Conservation (phyloP, 2,113 vertebrate species). For the Alaudala cheleensis region DNA sequence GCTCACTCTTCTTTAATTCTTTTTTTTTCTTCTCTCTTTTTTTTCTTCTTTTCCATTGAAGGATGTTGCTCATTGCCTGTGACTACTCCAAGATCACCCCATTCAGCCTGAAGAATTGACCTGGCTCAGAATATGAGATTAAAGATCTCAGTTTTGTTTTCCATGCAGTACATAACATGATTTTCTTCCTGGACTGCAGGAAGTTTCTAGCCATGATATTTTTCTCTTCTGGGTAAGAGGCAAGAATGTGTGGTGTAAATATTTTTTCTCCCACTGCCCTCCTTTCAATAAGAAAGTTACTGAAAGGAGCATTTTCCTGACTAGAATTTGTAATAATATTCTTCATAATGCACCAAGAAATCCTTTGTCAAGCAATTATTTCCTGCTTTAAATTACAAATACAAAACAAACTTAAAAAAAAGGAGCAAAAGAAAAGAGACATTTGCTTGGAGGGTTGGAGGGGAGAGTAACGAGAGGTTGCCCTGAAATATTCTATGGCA, state of each 20-base stretch:
- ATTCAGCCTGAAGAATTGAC: neutral
- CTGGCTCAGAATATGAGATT: neutral
- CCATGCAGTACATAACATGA: neutral
- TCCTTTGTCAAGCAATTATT: neutral
- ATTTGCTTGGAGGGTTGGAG: neutral
- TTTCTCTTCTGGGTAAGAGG: neutral
- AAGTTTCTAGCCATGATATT: neutral
- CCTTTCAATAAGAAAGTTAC: neutral
- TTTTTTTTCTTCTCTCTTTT: neutral
- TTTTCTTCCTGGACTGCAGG: neutral
- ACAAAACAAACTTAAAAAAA: neutral
- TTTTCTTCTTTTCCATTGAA: neutral
- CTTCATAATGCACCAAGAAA: neutral
- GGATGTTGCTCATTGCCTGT: neutral
- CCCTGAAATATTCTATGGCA: neutral
- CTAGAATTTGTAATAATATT: neutral
- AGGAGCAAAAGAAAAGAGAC: neutral
- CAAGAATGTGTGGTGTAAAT: neutral
- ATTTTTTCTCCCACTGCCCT: neutral
- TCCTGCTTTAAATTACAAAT: slow-evolving; percentile 2
- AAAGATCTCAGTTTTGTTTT: neutral
- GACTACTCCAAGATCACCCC: neutral
- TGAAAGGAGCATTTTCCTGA: neutral
- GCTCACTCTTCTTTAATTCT: neutral
- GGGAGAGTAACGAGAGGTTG: neutral